Percentiles rank a stretch among this genome's conserved stretches.
These are phyloP conservation scores for Mus musculus DNA, from an alignment of 2,113 vertebrate species.

Conservation along the genomic window DNA sequence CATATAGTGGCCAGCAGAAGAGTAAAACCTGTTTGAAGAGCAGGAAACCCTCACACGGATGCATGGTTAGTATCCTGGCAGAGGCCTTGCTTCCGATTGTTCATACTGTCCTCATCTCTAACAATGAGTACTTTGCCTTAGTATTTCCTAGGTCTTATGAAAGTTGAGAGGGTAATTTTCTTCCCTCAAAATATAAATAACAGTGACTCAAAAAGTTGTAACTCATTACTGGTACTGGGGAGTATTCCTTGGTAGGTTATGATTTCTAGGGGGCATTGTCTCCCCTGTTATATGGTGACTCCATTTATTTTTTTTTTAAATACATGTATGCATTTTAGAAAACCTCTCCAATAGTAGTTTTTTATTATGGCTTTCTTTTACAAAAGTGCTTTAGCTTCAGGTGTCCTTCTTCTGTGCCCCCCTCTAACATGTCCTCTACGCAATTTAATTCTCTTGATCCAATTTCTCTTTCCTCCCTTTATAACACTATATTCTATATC, in stretches of 20 bases:
- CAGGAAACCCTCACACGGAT: not conserved
- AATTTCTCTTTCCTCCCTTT: not conserved
- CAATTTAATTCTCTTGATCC: not conserved
- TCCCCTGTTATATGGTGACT: not conserved
- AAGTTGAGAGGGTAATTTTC: not conserved
- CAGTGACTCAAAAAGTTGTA: not conserved
- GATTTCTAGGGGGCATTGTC: not conserved
- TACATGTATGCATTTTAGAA: not conserved
- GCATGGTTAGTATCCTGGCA: not conserved
- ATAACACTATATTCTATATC: not conserved
- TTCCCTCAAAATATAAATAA: not conserved
- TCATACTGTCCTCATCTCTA: not conserved
- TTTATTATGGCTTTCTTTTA: not conserved
- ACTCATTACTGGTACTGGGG: not conserved
- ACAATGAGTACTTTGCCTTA: not conserved
- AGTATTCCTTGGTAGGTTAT: not conserved
- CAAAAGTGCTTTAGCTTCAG: not conserved
- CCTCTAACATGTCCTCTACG: not conserved
- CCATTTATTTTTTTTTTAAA: not conserved
- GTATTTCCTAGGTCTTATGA: not conserved
- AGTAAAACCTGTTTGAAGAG: not conserved
- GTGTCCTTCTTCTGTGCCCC: not conserved
- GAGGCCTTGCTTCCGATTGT: not conserved
- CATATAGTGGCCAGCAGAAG: not conserved
- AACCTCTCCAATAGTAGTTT: not conserved